A percentile compares a stretch with the other conserved stretches of the same genome.
Conservation (phyloP, 2,888 invertebrate genomes). For the Apamea crenata region DNA sequence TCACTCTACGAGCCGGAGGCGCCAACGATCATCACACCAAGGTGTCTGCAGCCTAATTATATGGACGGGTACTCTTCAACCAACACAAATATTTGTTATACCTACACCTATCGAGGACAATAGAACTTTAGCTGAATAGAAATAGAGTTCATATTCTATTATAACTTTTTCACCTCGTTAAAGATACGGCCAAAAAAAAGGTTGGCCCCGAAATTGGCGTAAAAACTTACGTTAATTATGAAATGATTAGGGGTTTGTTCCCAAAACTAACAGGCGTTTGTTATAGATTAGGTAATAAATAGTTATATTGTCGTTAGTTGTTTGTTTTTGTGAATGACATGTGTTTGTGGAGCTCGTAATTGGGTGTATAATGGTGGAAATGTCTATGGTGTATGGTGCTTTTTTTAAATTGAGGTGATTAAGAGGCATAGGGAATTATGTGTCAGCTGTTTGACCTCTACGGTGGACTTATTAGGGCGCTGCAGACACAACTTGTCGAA, state of each 20-base stretch:
- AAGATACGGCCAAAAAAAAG: conserved; percentile 72
- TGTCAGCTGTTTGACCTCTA: conserved; percentile 55
- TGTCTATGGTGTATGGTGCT: conserved; percentile 21
- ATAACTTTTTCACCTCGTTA: conserved; percentile 66
- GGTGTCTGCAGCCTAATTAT: conserved; percentile 89
- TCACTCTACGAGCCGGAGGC: conserved; percentile 81
- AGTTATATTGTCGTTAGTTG: conserved; percentile 87
- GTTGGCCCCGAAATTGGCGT: conserved; percentile 84
- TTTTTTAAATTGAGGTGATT: conserved; percentile 39
- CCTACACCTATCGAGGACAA: conserved; percentile 67
- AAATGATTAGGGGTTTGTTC: conserved; percentile 87
- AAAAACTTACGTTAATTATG: conserved; percentile 88
- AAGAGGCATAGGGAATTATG: conserved; percentile 17
- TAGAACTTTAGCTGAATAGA: conserved; percentile 57
- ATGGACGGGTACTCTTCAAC: conserved; percentile 83
- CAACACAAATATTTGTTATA: conserved; percentile 84
- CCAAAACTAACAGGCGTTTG: conserved; percentile 88
- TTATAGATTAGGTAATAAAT: conserved; percentile 88
- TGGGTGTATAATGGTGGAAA: conserved; percentile 61
- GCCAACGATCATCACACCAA: conserved; percentile 85
- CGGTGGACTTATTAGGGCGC: background rate
- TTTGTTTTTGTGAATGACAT: conserved; percentile 85
- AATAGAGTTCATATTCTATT: conserved; percentile 69
- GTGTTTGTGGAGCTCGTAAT: conserved; percentile 69
- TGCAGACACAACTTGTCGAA: too few relatives aligned